Conservation (phyloP, 2,113 vertebrate species). For the Agapornis roseicollis region DNA sequence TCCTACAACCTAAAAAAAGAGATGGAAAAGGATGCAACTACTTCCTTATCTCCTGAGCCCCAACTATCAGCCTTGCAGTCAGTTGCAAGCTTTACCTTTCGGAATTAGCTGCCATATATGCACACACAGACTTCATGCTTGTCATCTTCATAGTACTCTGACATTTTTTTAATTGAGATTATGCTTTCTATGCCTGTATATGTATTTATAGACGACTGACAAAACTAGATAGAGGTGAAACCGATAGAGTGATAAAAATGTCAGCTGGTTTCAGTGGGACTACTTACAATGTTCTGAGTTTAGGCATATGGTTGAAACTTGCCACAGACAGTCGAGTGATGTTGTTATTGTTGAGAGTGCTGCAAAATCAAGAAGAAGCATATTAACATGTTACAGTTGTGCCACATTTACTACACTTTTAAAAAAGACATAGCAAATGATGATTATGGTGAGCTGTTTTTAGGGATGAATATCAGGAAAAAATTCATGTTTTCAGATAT, state of each 20-base stretch:
- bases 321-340: conserved; percentile 95
- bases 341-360: conserved; percentile 99
- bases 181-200: not conserved
- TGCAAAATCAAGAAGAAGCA: conserved; percentile 68
- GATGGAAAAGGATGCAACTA: not conserved
- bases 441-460: not conserved
- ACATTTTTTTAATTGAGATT: not conserved
- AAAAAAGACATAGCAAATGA: not conserved
- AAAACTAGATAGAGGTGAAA: not conserved
- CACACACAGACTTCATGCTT: not conserved
- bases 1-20: not conserved
- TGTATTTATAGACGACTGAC: not conserved
- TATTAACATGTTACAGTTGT: not conserved
- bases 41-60: not conserved
- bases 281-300: conserved; percentile 98
- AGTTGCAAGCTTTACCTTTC: not conserved
- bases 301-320: conserved; percentile 99
- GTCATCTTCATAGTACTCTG: not conserved
- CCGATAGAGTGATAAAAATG: not conserved
- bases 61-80: not conserved
- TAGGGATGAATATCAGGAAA: not conserved
- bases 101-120: not conserved
- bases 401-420: not conserved
- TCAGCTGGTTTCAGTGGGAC: not conserved
- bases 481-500: fast-evolving